Base-by-base conservation (phyloP, 2,888 invertebrate genomes). In the Leptura quadrifasciata region DNA sequence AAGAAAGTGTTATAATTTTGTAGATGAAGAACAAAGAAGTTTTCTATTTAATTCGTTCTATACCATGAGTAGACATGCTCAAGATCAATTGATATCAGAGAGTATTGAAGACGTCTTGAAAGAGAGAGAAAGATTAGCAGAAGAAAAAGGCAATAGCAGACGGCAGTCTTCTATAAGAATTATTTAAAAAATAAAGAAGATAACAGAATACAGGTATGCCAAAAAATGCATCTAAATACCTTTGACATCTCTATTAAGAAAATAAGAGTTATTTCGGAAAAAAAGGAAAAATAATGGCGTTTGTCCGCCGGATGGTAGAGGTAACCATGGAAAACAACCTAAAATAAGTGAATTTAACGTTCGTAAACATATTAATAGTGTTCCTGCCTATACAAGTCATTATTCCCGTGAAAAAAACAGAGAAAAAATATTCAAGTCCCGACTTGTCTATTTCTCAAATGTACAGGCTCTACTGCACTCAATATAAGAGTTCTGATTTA, bases 391-490 rank as follows among this genome's bases (percentile, higher is more conserved):
- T 63, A 31, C 63, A 27, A 63, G 63, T 63, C 63, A 63, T 31
- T 63, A 63, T 63, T 63, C 63, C 31, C 63, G 63, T 18, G 63
- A 63, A 63, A 63, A 63, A 63, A 63, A n/a, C 63, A 24, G 12
- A 24, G 15, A 61, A 61, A 24, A 61, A 61, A 27, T 61, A 61
- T 27, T 61, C 24, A 27, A 61, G 61, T 61, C 15, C 61, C 24
- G 61, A 61, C 61, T 20, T 60, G 24, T 61, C 63, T 24, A 63
- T 63, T 63, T 63, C 63, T 15, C 63, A 27, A 63, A 27, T 63
- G 63, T 63, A 63, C 17, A 63, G 24, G n/a, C 63, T 63, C 0
- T 63, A 63, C 17, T 63, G 63, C 63, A 27, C 17, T n/a, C 31
- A 63, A 27, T 63, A 31, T 31, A 31, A 63, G 31, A 63, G 27